These are phyloP conservation scores for Rutilus rutilus DNA, from an alignment of 2,113 vertebrate genomes.

Conservation along the genomic window DNA sequence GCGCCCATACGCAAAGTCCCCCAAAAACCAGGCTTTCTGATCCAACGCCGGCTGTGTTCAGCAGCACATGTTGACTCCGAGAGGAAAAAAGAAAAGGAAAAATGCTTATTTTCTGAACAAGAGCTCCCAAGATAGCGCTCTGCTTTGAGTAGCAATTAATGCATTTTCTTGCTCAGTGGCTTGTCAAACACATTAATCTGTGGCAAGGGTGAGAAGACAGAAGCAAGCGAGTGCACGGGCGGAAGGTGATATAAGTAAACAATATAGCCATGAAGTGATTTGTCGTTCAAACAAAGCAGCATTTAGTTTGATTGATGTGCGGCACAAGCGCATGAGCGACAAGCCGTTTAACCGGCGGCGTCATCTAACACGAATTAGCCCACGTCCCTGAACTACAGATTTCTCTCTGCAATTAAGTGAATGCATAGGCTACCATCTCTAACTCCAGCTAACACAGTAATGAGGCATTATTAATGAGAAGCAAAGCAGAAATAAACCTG, in stretches of 20 bases:
- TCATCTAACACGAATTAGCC: slow-evolving; percentile 7
- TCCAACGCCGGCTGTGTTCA: slow-evolving; percentile 27
- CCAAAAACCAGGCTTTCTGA: slow-evolving; percentile 17
- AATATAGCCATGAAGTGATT: slow-evolving; percentile 15
- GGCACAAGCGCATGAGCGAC: neutral
- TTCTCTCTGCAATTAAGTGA: neutral
- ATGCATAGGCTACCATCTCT: neutral
- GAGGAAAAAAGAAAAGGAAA: slow-evolving; percentile 58
- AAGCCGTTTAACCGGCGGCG: neutral
- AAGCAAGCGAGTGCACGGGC: slow-evolving; percentile 27
- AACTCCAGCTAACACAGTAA: slow-evolving; percentile 4
- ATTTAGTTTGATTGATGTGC: slow-evolving; percentile 23
- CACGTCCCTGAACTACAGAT: neutral
- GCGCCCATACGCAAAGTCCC: slow-evolving; percentile 40
- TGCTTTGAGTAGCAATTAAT: slow-evolving; percentile 79
- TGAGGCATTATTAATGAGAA: slow-evolving; percentile 14
- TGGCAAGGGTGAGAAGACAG: slow-evolving; percentile 58
- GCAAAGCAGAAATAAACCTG: slow-evolving; percentile 15
- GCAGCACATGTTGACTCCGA: slow-evolving; percentile 44
- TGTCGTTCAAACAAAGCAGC: slow-evolving; percentile 39
- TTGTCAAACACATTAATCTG: slow-evolving; percentile 78
- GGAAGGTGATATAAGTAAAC: neutral
- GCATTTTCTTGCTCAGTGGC: slow-evolving; percentile 78
- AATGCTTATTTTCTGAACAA: slow-evolving; percentile 72
- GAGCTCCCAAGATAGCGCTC: slow-evolving; percentile 72